Evolutionary conservation across 2,888 invertebrate genomes (phyloP), one percentile per base, ranked within the genome.

Genomic region (Anoplius nigerrimus): DNA sequence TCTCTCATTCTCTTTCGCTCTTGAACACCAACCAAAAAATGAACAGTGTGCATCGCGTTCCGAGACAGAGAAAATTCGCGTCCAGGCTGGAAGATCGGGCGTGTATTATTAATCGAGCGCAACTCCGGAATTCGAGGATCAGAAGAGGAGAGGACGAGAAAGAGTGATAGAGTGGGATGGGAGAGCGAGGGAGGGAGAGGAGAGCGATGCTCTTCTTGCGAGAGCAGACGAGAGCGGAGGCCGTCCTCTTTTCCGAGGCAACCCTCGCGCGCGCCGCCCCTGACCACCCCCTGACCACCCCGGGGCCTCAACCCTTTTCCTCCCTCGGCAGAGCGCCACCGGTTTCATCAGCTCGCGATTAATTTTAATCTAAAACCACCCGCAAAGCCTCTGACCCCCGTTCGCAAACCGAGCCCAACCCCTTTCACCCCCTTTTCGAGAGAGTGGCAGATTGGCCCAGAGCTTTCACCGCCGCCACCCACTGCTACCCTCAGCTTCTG

Each of bases 321-420:
- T 66, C 65, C 70, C 72, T 56, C 71, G 80, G 63, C 68, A 72
- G 71, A 70, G 69, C 77, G 70, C 77, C 79, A 71, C 79, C 77
- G 77, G 79, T 79, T 79, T 84, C 85, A 85, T 84, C 83, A 84
- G 80, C 81, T 82, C 74, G 76, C 80, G 80, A 83, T 85, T 85
- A 85, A 85, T 85, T 85, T 85, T 84, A 86, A 86, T 86, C 82
- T 82, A 80, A 79, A 84, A 83, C 82, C 78, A 78, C 77, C 80
- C 79, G 82, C 76, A 80, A 82, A 85, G 81, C 84, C 80, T 79
- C 82, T 74, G 69, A 76, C 22, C 76, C 83, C 72, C 75, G 78
- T 72, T 79, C 72, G 68, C 77, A 72, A 74, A 79, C 75, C 71
- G 76, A 81, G 75, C 72, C 78, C 81, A 80, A 83, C 80, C 83